Evolutionary conservation across 2,888 invertebrate genomes (phyloP), one percentile per base, ranked within the genome.

Genomic region (Xanthostigma xanthostigma): DNA sequence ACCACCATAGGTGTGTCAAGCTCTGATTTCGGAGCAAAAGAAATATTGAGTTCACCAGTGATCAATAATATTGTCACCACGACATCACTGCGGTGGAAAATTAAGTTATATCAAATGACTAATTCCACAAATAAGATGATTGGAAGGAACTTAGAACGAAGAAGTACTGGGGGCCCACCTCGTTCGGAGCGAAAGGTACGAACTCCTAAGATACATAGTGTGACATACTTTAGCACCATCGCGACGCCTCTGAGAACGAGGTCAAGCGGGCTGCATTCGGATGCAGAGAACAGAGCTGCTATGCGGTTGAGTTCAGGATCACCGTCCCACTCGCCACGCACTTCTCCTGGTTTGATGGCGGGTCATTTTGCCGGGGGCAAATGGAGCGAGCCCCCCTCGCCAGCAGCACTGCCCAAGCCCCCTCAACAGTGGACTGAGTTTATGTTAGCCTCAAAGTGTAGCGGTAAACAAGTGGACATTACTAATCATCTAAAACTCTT

Each of bases 391-490:
- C 77, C 86, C 48, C 83, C 85, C 41, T 75, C 81, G 52, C 84
- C 85, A 59, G 78, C 79, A 50, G 76, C 79, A 59, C 68, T 83
- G 55, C 82, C 84, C 36, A 75, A 73, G 63, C 81, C 85, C 56
- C 85, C 86, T 48, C 73, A 73, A 56, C 79, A 81, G 63, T 87
- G 86, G 79, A 78, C 78, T 62, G 72, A 72, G 65, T 68, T 79
- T 75, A 43, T 83, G 81, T 51, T 61, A 69, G 1, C 68, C 70
- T 8, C 68, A 72, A 33, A 69, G 69, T 49, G 68, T 66, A 42
- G 67, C 68, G 49, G 75, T 45, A 55, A 57, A 44, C 58, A 57
- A 45, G 52, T 55, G 42, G 63, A 64, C 55, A 58, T 64, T 53
- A 57, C 65, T 37, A 62, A 64, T 51, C 66, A 66, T 54, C 58